Base-by-base conservation (phyloP, 2,888 invertebrate species). In the Rhopalosiphum nymphaeae region DNA sequence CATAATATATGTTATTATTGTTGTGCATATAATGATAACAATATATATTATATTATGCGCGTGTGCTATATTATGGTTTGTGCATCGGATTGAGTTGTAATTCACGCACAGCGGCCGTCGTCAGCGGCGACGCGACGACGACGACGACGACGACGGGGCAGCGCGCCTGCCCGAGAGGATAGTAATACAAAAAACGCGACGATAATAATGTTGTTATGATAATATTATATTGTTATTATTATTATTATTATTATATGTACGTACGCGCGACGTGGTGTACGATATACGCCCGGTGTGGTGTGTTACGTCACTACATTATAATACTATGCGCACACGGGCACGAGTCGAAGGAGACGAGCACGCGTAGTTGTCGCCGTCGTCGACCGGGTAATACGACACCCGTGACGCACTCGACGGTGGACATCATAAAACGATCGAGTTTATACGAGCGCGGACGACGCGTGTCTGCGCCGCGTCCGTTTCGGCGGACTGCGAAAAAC, bases 51-150 rank as follows among this genome's bases (percentile, higher is more conserved):
- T 78, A 85, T 42, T 89, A 44, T 42, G 36, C 46, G 29, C 46
- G 25, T 49, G 88, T 61, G 42, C 26, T 44, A 44, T 56, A 53
- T 53, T 53, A 53, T 21, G 53, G 53, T 21, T 21, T 53, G 53
- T 53, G 53, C 49, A 67, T 67, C 44, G 44, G 87, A 92, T 92
- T 92, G 87, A 92, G 92, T 92, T 92, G 86, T 92, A 92, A 87
- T 87, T 92, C 92, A 61, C 91, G 36, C 91, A 13, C 92, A 92
- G 92, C 92, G 87, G 92, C 56, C 56, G 91, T 56, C 91, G 56
- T 26, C 85, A 10, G 36, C 42, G 25, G 36, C 42, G 25, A 25
- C 10, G 36, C 36, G 36, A 46, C n/a, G n/a, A n/a, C n/a, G n/a
- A 4, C 53, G 21, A 49, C 84, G 84, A 85, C 84, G 44, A 91